phyloP scores from a whole-genome alignment of 2,888 invertebrate species.

The Aporophyla nigra region DNA sequence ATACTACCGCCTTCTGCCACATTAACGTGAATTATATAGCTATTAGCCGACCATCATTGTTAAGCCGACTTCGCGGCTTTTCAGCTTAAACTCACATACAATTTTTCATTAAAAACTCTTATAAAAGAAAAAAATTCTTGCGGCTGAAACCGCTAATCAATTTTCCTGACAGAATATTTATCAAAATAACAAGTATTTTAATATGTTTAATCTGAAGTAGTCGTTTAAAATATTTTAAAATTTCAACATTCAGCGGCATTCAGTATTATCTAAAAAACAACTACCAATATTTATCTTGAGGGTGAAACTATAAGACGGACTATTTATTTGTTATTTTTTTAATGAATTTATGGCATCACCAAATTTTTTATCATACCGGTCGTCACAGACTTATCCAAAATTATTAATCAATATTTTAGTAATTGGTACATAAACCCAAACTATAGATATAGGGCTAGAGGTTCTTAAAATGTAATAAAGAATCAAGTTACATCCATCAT shows the following conservation, averaged over 20 bases:
- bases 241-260: background rate
- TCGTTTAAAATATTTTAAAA: background rate
- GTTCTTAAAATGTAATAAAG: background rate
- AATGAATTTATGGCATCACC: background rate
- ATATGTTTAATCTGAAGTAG: background rate
- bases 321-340: background rate
- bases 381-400: background rate
- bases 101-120: conserved; percentile 28
- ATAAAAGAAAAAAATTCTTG: background rate
- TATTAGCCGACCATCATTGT: conserved; percentile 42
- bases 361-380: background rate
- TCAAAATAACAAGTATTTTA: conserved; percentile 3
- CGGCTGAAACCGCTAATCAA: conserved; percentile 29
- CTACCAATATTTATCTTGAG: background rate
- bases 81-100: conserved; percentile 21
- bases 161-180: conserved; percentile 34
- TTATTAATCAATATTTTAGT: background rate
- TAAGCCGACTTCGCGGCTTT: conserved; percentile 27
- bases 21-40: conserved; percentile 59
- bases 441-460: background rate
- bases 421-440: background rate
- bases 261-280: too few species aligned
- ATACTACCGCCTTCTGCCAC: conserved; percentile 41
- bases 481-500: conserved; percentile 14
- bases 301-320: background rate